Evolutionary conservation across 2,113 vertebrate species (phyloP).

Genomic region (Lagopus leucura): DNA sequence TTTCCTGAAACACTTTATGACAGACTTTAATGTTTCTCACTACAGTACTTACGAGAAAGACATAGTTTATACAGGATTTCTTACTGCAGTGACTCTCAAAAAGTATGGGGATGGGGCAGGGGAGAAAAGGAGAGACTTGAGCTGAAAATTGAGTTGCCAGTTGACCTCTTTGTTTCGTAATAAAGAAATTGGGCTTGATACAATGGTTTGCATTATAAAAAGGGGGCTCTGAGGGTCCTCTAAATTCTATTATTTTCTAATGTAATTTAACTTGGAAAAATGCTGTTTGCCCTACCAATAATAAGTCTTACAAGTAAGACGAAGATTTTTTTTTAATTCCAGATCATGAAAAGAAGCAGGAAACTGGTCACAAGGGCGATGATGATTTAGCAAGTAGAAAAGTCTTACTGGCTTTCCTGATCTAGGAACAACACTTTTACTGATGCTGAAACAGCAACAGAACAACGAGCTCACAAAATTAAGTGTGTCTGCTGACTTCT

Average conservation of each 20-base stretch:
- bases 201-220: not conserved
- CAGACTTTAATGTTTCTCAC: slow-evolving; percentile 7
- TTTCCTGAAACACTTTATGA: slow-evolving; percentile 40
- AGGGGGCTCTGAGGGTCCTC: not conserved
- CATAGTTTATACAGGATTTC: slow-evolving; percentile 4
- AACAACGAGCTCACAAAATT: not conserved
- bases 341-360: not conserved
- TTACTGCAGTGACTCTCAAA: not conserved
- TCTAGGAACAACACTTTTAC: not conserved
- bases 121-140: not conserved
- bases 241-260: not conserved
- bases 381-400: not conserved
- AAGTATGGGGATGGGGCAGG: not conserved
- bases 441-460: not conserved
- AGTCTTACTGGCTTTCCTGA: not conserved
- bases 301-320: not conserved
- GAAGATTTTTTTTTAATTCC: not conserved
- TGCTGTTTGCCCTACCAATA: not conserved
- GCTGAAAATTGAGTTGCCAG: not conserved
- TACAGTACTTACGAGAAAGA: slow-evolving; percentile 45
- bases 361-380: not conserved
- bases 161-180: not conserved
- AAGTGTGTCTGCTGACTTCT: not conserved
- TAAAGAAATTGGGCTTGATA: not conserved
- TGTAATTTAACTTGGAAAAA: not conserved